Evolutionary conservation across 2,797 vertebrate species (phyloP).

Genomic region (Falco biarmicus): DNA sequence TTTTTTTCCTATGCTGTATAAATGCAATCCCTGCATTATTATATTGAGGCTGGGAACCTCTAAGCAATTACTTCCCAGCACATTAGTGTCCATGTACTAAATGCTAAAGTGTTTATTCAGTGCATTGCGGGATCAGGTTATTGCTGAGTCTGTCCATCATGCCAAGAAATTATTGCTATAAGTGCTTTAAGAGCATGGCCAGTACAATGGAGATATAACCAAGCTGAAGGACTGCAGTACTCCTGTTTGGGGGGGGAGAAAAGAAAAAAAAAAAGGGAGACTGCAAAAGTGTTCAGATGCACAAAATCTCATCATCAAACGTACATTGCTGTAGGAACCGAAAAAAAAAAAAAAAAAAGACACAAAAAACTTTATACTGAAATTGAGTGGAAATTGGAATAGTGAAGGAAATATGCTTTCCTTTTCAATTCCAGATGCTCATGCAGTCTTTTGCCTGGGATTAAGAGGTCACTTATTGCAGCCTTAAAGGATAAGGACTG

Average conservation of each 20-base stretch:
- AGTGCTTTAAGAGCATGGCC: conserved; percentile 68
- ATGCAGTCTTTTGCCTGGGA: conserved; percentile 39
- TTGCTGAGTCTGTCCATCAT: conserved; percentile 76
- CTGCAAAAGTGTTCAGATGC: conserved; percentile 19
- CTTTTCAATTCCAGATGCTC: conserved; percentile 66
- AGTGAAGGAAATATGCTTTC: conserved; percentile 45
- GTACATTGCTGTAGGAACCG: background rate
- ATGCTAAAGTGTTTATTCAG: conserved; percentile 77
- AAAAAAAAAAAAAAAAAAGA: background rate
- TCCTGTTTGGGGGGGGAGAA: background rate
- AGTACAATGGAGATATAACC: conserved; percentile 29
- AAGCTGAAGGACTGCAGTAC: background rate
- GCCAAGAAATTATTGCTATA: conserved; percentile 65
- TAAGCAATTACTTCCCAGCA: conserved; percentile 72
- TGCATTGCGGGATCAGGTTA: conserved; percentile 67
- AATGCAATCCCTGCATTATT: conserved; percentile 71
- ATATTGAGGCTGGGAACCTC: conserved; percentile 68
- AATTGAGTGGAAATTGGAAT: conserved; percentile 65
- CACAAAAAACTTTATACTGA: conserved; percentile 23
- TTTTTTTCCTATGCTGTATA: conserved; percentile 4
- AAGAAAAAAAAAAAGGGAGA: background rate
- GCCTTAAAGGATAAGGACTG: conserved; percentile 52
- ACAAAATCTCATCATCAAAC: conserved; percentile 42
- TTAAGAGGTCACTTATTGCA: conserved; percentile 70
- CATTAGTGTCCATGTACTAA: conserved; percentile 71